These are phyloP conservation scores for Anser brachyrhynchus DNA, from an alignment of 2,113 vertebrate species.

Conservation along the genomic window DNA sequence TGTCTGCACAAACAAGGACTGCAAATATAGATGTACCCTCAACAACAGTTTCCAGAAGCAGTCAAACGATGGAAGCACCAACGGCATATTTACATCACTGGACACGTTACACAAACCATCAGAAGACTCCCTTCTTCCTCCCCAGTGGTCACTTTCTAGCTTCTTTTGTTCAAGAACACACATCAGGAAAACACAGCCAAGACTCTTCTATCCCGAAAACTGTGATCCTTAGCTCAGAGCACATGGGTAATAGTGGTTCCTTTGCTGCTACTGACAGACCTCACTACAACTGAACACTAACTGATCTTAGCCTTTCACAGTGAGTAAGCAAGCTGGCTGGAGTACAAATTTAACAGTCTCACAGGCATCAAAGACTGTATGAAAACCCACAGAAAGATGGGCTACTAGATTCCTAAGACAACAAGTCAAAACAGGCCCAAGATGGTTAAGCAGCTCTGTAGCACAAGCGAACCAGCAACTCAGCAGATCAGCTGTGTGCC, in stretches of 20 bases:
- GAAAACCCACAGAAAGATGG: background rate
- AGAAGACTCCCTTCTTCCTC: background rate
- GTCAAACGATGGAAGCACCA: background rate
- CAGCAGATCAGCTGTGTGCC: background rate
- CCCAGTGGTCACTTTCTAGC: background rate
- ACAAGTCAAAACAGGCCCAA: background rate
- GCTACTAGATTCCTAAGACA: background rate
- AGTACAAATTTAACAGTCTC: background rate
- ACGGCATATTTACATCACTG: background rate
- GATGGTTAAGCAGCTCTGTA: background rate
- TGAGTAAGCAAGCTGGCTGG: background rate
- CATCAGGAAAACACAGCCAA: background rate
- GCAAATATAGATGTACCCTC: background rate
- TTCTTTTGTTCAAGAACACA: background rate
- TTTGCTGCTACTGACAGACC: background rate
- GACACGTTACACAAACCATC: background rate
- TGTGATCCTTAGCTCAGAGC: background rate
- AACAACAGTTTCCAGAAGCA: background rate
- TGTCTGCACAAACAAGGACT: background rate
- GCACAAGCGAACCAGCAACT: background rate
- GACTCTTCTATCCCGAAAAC: background rate
- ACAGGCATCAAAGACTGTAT: background rate
- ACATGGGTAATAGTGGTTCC: background rate
- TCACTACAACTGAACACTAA: background rate
- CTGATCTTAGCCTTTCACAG: background rate